These are phyloP conservation scores for Orbicella faveolata DNA, from an alignment of 64 coral and sea anemone species.

Conservation along the genomic window DNA sequence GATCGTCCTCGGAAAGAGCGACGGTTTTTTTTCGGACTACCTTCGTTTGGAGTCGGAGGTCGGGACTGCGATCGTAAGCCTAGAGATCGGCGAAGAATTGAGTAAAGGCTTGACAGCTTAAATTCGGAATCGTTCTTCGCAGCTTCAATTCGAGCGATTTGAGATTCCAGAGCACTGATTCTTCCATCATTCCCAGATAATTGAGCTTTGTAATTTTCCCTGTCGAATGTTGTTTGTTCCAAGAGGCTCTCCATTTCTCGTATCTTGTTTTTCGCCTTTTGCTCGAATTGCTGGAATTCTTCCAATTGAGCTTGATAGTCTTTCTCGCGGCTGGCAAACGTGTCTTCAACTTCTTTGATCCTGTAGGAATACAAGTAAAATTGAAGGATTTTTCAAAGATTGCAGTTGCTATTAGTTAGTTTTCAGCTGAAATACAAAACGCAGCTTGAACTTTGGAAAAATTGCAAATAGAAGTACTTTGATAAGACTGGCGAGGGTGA, in stretches of 20 bases:
- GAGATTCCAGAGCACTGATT: constrained; percentile 77
- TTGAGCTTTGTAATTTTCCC: constrained; percentile 91
- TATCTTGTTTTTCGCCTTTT: constrained; percentile 79
- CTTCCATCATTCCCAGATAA: constrained; percentile 86
- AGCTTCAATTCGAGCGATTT: constrained; percentile 73
- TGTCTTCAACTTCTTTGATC: constrained; percentile 75
- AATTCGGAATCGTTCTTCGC: constrained; percentile 70
- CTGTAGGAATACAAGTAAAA: constrained; percentile 26
- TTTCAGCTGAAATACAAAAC: no score
- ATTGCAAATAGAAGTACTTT: no score
- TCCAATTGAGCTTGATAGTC: constrained; percentile 72
- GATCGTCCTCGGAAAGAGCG: constrained; percentile 49
- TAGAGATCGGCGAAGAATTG: constrained; percentile 73
- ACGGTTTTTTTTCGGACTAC: constrained; percentile 67
- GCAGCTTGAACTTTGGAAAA: no score
- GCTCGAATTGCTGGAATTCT: constrained; percentile 71
- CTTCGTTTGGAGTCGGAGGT: constrained; percentile 40
- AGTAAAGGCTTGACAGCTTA: constrained; percentile 72
- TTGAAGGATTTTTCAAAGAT: neutral
- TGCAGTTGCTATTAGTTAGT: neutral
- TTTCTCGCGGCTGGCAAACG: constrained; percentile 75
- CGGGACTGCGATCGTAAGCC: constrained; percentile 54
- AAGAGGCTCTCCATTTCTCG: constrained; percentile 71
- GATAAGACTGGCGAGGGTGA: no score
- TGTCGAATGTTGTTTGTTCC: constrained; percentile 80